Conservation (phyloP, 64 coral and sea anemone species). For the Montipora capricornis region DNA sequence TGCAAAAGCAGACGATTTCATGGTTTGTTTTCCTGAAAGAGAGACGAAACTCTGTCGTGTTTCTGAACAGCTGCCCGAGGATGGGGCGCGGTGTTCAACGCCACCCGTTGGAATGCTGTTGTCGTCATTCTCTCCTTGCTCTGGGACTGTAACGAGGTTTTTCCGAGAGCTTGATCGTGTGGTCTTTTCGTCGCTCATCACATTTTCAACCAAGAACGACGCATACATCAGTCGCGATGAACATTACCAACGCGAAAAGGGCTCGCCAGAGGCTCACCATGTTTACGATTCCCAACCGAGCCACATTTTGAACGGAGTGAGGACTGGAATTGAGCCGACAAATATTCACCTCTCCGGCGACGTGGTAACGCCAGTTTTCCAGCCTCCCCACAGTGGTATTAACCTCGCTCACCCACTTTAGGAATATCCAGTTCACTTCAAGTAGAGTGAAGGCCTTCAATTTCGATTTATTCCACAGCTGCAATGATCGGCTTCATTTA, state of each 20-base stretch:
- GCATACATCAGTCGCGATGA: background rate
- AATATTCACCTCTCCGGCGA: too few species aligned
- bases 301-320: background rate
- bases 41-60: background rate
- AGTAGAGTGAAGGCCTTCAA: too few species aligned
- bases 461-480: too few species aligned
- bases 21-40: background rate
- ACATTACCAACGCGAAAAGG: background rate
- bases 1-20: background rate
- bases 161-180: background rate
- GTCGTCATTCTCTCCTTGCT: constrained; percentile 16
- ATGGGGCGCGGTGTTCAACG: too few species aligned
- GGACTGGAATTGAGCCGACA: background rate
- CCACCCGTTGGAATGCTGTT: constrained; percentile 8
- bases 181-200: constrained; percentile 7
- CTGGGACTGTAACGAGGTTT: background rate
- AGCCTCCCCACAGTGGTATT: too few species aligned
- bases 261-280: background rate
- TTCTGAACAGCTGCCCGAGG: background rate
- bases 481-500: too few species aligned
- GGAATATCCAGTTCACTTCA: too few species aligned
- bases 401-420: too few species aligned
- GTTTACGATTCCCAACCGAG: background rate
- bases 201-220: background rate
- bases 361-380: too few species aligned